Evolutionary conservation across 2,888 invertebrate genomes (phyloP), one percentile per base, ranked within the genome.

Genomic region (Orthosia cruda): DNA sequence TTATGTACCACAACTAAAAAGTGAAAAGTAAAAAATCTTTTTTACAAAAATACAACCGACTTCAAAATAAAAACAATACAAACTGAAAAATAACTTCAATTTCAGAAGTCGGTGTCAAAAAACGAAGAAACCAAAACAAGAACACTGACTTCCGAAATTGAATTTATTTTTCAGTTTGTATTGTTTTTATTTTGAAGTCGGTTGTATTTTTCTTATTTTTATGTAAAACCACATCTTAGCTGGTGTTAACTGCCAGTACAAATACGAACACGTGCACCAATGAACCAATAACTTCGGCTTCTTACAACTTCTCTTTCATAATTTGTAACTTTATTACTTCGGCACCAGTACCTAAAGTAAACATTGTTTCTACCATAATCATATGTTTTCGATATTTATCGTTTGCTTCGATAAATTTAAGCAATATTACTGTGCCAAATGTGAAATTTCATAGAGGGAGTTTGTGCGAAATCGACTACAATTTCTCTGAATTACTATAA

Each of bases 381-480:
- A 20, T 64, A 52, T 54, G 23, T 69, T 74, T 57, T 12, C 26
- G 26, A 76, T 58, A 57, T 80, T 78, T 68, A 32, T 69, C 13
- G 62, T 45, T 64, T 7, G 32, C 45, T 54, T 49, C 47, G 45
- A 47, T 80, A 66, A 52, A 69, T 76, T 66, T 40, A 71, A 63
- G 50, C 23, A 32, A 61, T 64, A 77, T 58, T 26, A 52, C 58
- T 47, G 23, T 47, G 47, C 61, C 61, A 72, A 52, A 49, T 67
- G 50, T 67, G 49, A 20, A 20, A 52, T 52, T 47, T 71, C 23
- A 69, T 23, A 20, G 16, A 57, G 16, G 58, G 49, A 45, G 20
- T 57, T 15, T 58, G 23, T 59, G 55, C 61, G 63, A 64, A 73
- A 62, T 74, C 15, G 26, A 16, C 9, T 32, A 23, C 45, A 18